A percentile compares a stretch with the other conserved stretches of the same genome.
Conservation (phyloP, 2,113 vertebrate species). For the Pseudorectes ferrugineus region DNA sequence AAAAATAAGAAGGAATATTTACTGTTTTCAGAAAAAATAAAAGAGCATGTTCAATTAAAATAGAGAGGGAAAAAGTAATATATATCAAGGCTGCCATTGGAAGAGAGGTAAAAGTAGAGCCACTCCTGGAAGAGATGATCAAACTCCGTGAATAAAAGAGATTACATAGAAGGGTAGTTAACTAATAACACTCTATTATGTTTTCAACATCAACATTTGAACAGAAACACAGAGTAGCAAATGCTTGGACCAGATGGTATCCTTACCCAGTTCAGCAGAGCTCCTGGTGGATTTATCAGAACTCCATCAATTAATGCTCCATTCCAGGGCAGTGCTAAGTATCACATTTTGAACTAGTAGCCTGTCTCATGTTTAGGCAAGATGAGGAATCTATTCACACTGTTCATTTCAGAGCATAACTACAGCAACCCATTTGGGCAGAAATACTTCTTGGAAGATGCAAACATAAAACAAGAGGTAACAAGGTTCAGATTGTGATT, state of each 20-base stretch:
- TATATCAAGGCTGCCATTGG: neutral
- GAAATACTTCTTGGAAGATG: neutral
- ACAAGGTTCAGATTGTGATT: neutral
- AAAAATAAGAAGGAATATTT: neutral
- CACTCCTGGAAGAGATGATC: neutral
- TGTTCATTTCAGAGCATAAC: neutral
- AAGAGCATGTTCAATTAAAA: neutral
- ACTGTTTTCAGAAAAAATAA: neutral
- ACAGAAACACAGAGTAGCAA: neutral
- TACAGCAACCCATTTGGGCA: neutral
- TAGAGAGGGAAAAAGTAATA: neutral
- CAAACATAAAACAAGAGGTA: neutral
- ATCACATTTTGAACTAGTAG: neutral
- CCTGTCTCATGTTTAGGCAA: neutral
- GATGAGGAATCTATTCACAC: neutral
- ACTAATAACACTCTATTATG: neutral
- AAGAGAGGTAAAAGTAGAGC: neutral
- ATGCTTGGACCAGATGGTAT: neutral
- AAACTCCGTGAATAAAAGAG: neutral
- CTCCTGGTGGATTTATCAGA: neutral
- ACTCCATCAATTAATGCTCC: neutral
- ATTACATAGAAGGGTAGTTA: neutral
- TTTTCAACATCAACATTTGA: neutral
- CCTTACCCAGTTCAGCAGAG: neutral
- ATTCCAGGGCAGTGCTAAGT: neutral